These are phyloP conservation scores for Cydia strobilella DNA, from an alignment of 1,140 invertebrate species.

Conservation along the genomic window DNA sequence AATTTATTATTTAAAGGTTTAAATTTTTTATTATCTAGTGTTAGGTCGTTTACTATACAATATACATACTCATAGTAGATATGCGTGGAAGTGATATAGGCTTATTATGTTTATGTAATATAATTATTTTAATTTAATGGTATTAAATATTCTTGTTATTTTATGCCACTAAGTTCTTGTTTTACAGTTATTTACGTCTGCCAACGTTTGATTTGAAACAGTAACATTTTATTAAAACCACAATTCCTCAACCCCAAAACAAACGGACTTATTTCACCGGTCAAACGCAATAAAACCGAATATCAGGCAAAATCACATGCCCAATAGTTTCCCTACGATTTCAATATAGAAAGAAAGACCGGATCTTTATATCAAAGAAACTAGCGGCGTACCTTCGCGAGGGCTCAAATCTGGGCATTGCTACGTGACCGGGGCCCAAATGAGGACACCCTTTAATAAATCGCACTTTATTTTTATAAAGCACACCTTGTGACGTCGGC, in stretches of 20 bases:
- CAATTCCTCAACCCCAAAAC: background rate
- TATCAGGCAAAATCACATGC: constrained; percentile 47
- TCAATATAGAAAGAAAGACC: constrained; percentile 55
- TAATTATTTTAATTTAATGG: too few relatives aligned
- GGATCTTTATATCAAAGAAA: constrained; percentile 59
- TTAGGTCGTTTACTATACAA: too few relatives aligned
- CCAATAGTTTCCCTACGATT: constrained; percentile 43
- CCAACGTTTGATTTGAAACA: background rate
- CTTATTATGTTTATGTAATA: too few relatives aligned
- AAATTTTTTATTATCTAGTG: too few relatives aligned
- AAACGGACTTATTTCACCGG: constrained; percentile 15
- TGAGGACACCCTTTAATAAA: constrained; percentile 60
- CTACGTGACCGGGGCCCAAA: constrained; percentile 56
- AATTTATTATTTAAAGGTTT: too few relatives aligned
- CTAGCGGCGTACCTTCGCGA: constrained; percentile 49
- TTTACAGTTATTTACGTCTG: too few relatives aligned
- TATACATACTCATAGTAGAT: too few relatives aligned
- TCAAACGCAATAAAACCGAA: constrained; percentile 38
- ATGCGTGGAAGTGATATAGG: too few relatives aligned
- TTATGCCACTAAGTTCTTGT: too few relatives aligned
- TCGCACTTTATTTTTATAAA: constrained; percentile 71
- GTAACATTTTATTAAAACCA: constrained; percentile 20
- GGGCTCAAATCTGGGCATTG: constrained; percentile 63
- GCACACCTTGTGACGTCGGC: constrained; percentile 65
- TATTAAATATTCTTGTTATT: too few relatives aligned